These are phyloP conservation scores for Hyles lineata DNA, from an alignment of 2,888 invertebrate species.

Conservation along the genomic window DNA sequence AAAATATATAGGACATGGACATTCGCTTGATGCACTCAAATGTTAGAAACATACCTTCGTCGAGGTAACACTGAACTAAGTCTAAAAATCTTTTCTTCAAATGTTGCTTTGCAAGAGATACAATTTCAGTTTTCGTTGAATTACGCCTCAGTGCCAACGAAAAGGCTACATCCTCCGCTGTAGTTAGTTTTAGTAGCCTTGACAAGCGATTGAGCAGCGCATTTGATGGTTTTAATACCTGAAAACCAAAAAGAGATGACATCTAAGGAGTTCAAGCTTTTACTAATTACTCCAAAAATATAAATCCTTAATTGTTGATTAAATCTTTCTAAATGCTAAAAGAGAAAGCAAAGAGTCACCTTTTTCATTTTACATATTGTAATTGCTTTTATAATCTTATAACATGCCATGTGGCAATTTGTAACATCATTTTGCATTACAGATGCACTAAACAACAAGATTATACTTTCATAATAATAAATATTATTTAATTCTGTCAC, in stretches of 20 bases:
- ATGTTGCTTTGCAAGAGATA: constrained; percentile 90
- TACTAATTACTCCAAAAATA: background rate
- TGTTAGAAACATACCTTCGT: constrained; percentile 85
- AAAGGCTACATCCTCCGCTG: constrained; percentile 96
- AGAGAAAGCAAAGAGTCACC: no score
- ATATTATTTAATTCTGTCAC: no score
- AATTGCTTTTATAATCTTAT: background rate
- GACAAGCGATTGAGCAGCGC: constrained; percentile 93
- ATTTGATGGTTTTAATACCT: constrained; percentile 91
- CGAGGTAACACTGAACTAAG: constrained; percentile 93
- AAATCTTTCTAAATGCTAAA: no score
- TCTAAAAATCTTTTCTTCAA: constrained; percentile 93
- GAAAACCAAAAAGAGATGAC: constrained; percentile 51
- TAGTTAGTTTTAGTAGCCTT: constrained; percentile 93
- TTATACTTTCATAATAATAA: no score
- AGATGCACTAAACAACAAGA: background rate
- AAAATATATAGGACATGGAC: background rate
- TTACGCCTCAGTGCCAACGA: constrained; percentile 92
- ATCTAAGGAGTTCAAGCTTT: background rate
- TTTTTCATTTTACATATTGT: no score
- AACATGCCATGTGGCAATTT: background rate
- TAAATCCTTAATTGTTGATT: no score
- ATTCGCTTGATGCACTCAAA: background rate
- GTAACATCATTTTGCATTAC: background rate
- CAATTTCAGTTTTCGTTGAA: constrained; percentile 91